Conservation (phyloP, 2,797 vertebrate species). For the Euphonia xanthogaster region DNA sequence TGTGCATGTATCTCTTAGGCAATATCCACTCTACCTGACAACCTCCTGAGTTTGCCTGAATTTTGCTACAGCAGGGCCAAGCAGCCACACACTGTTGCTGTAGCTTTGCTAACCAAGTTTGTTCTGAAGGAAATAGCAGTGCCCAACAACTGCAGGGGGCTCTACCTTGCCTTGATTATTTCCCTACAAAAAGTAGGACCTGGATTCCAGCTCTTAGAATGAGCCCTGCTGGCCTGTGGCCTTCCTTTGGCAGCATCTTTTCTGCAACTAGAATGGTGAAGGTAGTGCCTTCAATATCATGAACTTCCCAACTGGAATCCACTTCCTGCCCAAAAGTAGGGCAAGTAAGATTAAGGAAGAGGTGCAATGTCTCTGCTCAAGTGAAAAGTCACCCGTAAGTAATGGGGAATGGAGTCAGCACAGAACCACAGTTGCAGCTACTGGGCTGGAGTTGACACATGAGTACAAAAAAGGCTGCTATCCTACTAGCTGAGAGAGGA, state of each 20-base stretch:
- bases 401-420: not conserved
- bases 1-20: rapidly evolving
- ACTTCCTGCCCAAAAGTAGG: not conserved
- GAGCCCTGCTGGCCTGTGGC: not conserved
- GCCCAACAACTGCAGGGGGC: not conserved
- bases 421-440: not conserved
- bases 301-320: not conserved
- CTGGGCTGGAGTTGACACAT: not conserved
- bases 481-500: not conserved
- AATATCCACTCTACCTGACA: not conserved
- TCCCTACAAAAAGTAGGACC: not conserved
- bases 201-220: not conserved
- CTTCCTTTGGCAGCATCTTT: not conserved
- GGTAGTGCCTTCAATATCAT: not conserved
- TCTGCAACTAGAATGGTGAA: not conserved
- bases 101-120: not conserved
- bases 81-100: not conserved
- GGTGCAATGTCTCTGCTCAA: not conserved
- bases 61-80: not conserved
- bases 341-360: not conserved
- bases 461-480: not conserved
- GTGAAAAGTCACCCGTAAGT: not conserved
- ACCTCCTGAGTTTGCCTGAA: not conserved
- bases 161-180: not conserved
- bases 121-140: not conserved